A percentile compares a stretch with the other conserved stretches of the same genome.
Evolutionary conservation across 37 sponge, comb jelly and placozoan species (phyloP).

Genomic region (Ephydatia muelleri): DNA sequence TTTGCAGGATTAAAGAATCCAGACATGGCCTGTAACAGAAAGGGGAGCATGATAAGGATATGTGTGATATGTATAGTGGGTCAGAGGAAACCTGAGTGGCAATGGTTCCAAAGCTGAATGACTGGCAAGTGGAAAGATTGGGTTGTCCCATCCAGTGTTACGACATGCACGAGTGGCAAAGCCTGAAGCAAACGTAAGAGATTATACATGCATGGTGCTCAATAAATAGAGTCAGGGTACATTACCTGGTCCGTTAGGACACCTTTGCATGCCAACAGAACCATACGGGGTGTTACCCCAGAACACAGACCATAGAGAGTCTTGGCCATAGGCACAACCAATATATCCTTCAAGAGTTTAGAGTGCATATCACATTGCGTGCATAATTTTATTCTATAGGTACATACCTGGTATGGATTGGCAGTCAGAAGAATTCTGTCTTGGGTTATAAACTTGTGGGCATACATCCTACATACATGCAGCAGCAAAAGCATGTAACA

Average conservation of each 20-base stretch:
- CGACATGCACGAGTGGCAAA: not conserved
- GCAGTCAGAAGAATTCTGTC: constrained; percentile 20
- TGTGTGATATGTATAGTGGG: not conserved
- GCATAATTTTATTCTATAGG: not conserved
- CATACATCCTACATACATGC: constrained; percentile 37
- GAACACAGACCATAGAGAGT: not conserved
- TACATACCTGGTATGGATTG: not conserved
- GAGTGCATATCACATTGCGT: not conserved
- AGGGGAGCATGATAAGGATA: not conserved
- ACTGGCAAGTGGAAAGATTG: not conserved
- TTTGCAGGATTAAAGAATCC: not conserved
- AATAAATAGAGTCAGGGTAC: not conserved
- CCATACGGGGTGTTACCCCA: not conserved
- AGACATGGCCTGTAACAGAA: not conserved
- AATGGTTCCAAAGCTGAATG: not conserved
- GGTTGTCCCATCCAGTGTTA: not conserved
- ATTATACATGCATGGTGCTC: not conserved
- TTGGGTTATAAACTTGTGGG: constrained; percentile 29
- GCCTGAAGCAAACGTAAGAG: not conserved
- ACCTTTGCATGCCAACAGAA: not conserved
- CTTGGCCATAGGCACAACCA: constrained; percentile 39
- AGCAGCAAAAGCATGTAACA: not conserved
- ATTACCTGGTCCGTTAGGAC: not conserved
- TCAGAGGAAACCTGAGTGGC: not conserved
- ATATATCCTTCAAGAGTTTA: constrained; percentile 8